Evolutionary conservation across 2,797 vertebrate species (phyloP), one percentile per base, ranked within the genome.

Genomic region (Setipinna tenuifilis): DNA sequence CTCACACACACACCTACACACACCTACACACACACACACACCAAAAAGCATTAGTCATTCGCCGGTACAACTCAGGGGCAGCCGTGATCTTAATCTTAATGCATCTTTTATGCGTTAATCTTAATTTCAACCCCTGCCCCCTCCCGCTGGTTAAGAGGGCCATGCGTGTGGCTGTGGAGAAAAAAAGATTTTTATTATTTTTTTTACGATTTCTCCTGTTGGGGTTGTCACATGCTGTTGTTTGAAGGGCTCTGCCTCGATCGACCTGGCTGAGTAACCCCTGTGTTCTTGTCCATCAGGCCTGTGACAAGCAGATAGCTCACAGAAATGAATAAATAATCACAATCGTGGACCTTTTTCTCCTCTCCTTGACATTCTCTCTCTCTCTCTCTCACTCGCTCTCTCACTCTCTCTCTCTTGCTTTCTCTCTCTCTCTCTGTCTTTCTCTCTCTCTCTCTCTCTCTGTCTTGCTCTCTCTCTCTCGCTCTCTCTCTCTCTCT

Each of bases 91-190:
- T 87, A 50, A 86, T 87, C 81, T 71, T 75, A 75, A 46, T 61
- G 82, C 25, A 80, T 41, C 71, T 80, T 87, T n/a, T 82, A 83
- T 87, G 50, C 28, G 71, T 89, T 86, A 23, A 85, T 89, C 87
- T 87, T 84, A 84, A 87, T 86, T 78, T 71, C 61, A 75, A 35
- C 11, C 41, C 81, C 83, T 14, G 12, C 84, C 82, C 21, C 28
- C 31, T 54, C 14, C 31, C 28, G 2, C 58, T 85, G 80, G 85
- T 84, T 87, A 85, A 85, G 7, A 48, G 12, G 28, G 65, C 65
- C 4, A 25, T 25, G 25, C 14, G 28, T 31, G 17, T 28, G 16
- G 5, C 28, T 75, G 28, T 17, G 68, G 62, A 17, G 31, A 75
- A 75, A 35, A 17, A 75, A 75, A 14, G 58, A 4, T 31, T n/a